A percentile compares a stretch with the other conserved stretches of the same genome.
Conservation (phyloP, 2,113 vertebrate species). For the Pristiophorus japonicus region DNA sequence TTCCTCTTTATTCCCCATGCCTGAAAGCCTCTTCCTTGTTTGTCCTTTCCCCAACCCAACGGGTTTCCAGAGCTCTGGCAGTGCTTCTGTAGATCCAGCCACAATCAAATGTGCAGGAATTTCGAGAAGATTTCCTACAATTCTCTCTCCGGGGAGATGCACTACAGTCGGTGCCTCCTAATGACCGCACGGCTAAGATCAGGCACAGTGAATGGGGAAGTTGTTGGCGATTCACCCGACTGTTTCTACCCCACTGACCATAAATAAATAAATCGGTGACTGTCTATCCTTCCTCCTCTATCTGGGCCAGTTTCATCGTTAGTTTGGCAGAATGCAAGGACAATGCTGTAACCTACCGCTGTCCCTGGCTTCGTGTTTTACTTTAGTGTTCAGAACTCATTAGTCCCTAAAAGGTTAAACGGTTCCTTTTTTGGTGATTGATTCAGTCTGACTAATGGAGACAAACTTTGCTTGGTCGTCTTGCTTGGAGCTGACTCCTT, state of each 20-base stretch:
- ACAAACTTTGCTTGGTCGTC: neutral
- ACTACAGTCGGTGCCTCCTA: neutral
- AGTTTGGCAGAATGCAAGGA: neutral
- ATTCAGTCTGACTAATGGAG: neutral
- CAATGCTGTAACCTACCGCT: neutral
- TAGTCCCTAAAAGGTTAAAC: neutral
- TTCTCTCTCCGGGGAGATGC: neutral
- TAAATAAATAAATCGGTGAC: neutral
- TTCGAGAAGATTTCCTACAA: neutral
- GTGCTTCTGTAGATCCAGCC: neutral
- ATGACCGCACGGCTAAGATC: neutral
- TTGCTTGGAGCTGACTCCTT: neutral
- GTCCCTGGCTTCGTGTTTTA: neutral
- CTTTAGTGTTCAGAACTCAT: neutral
- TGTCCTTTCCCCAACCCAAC: neutral
- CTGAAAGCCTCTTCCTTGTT: neutral
- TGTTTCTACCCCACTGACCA: too few species aligned
- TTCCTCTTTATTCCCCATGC: constrained; percentile 10
- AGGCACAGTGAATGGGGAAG: neutral
- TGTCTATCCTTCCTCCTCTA: neutral
- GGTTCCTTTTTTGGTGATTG: neutral
- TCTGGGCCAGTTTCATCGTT: neutral
- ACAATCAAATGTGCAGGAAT: neutral
- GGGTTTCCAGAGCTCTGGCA: neutral
- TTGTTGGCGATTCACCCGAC: neutral